These are phyloP conservation scores for Centroberyx gerrardi DNA, from an alignment of 2,797 vertebrate species.

Conservation along the genomic window DNA sequence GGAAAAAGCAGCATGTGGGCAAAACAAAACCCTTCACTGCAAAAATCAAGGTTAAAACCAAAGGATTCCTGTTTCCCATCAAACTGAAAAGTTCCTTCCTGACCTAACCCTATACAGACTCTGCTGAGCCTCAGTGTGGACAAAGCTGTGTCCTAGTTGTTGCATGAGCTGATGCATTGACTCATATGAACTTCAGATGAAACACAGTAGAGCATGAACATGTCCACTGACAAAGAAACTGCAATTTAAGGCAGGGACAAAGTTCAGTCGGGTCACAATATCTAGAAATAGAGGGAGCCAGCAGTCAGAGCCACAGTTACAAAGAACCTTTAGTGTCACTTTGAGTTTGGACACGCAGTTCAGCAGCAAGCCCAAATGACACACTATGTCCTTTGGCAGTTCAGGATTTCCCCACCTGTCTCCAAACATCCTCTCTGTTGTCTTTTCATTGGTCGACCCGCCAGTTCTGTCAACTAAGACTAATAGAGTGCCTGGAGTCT, in stretches of 20 bases:
- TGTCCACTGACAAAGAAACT: constrained; percentile 6
- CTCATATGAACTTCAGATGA: background rate
- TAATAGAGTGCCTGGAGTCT: background rate
- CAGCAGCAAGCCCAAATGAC: constrained; percentile 15
- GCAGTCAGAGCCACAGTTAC: background rate
- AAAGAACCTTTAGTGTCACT: constrained; percentile 11
- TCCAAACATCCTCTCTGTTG: constrained; percentile 2
- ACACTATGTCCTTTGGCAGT: background rate
- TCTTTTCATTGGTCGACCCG: background rate
- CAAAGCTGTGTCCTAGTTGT: constrained; percentile 15
- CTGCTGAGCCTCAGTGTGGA: background rate
- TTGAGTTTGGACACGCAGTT: constrained; percentile 1
- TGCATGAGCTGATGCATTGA: constrained; percentile 35
- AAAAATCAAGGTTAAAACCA: constrained; percentile 5
- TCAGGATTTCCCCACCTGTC: constrained; percentile 20
- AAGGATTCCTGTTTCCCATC: background rate
- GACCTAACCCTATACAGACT: constrained; percentile 10
- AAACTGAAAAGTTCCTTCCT: background rate
- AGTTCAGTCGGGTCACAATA: constrained; percentile 17
- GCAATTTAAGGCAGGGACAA: background rate
- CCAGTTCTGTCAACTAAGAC: background rate
- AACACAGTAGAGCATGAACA: constrained; percentile 22
- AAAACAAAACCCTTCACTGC: too few species aligned
- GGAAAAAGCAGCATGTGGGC: too few species aligned
- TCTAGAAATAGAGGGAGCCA: background rate